Percentiles rank a stretch among this genome's conserved stretches.
Evolutionary conservation across 1,140 invertebrate genomes (phyloP).

Genomic region (Zaprionus davidi): DNA sequence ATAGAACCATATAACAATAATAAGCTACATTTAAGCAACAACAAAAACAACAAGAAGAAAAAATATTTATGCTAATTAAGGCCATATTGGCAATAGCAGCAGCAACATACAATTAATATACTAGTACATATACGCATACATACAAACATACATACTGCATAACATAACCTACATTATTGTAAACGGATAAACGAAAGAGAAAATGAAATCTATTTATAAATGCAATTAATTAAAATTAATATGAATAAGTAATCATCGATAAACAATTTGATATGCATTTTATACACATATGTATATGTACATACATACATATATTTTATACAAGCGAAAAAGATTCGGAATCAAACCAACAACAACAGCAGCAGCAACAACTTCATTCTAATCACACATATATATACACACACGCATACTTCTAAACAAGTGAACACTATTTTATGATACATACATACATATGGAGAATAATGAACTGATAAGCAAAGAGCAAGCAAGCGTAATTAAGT

Average conservation of each 20-base stretch:
- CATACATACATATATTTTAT: conserved; percentile 49
- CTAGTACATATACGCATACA: conserved; percentile 23
- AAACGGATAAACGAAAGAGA: conserved; percentile 7
- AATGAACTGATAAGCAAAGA: conserved; percentile 78
- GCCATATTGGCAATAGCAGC: conserved; percentile 67
- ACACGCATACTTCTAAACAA: conserved; percentile 23
- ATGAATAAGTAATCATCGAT: conserved; percentile 42
- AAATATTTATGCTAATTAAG: conserved; percentile 51
- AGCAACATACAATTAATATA: conserved; percentile 24
- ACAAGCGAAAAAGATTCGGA: conserved; percentile 38
- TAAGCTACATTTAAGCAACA: conserved; percentile 43
- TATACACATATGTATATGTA: conserved; percentile 51
- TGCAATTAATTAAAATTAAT: conserved; percentile 46
- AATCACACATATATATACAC: conserved; percentile 12
- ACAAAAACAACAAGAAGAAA: conserved; percentile 15
- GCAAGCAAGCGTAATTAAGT: conserved; percentile 69
- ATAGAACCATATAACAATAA: conserved; percentile 60
- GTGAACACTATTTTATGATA: conserved; percentile 56
- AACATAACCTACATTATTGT: conserved; percentile 29
- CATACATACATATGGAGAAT: conserved; percentile 65
- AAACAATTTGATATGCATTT: conserved; percentile 76
- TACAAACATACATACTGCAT: conserved; percentile 32
- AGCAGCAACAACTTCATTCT: conserved; percentile 18
- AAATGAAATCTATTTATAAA: conserved; percentile 46
- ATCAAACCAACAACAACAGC: conserved; percentile 17